phyloP scores from a whole-genome alignment of 2,797 vertebrate species.

The Gallinago stenura region DNA sequence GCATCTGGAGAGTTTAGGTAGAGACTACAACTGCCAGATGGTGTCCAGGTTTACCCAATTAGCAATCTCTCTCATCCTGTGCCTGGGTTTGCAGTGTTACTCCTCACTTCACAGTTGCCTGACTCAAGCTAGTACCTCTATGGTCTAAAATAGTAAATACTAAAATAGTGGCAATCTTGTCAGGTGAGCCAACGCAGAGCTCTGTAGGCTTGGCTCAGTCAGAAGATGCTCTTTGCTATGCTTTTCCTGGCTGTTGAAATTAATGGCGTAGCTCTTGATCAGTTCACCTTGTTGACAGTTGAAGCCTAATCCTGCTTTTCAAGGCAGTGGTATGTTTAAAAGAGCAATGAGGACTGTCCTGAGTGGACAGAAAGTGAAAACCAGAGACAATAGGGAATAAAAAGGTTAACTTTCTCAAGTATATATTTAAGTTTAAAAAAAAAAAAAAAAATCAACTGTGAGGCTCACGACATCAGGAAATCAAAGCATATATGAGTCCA shows the following conservation, averaged over 20 bases:
- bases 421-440: not conserved
- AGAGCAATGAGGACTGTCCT: not conserved
- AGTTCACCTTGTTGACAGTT: constrained; percentile 1
- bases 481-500: not conserved
- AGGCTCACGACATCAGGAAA: not conserved
- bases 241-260: constrained; percentile 1
- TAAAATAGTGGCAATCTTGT: constrained; percentile 33
- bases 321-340: not conserved
- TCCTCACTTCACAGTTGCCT: not conserved
- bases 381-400: not conserved
- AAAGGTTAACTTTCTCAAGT: not conserved
- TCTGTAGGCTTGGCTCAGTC: not conserved
- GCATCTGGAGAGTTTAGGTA: constrained; percentile 39
- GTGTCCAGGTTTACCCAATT: constrained; percentile 61
- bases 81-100: constrained; percentile 38
- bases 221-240: not conserved
- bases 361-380: not conserved
- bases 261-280: not conserved
- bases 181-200: constrained; percentile 52
- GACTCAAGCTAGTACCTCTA: constrained; percentile 29
- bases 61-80: constrained; percentile 39
- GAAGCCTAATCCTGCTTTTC: not conserved
- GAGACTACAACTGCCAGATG: constrained; percentile 48
- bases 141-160: constrained; percentile 19
- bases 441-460: not conserved